phyloP scores from a whole-genome alignment of 2,113 vertebrate genomes.

The Lamprotornis superbus region DNA sequence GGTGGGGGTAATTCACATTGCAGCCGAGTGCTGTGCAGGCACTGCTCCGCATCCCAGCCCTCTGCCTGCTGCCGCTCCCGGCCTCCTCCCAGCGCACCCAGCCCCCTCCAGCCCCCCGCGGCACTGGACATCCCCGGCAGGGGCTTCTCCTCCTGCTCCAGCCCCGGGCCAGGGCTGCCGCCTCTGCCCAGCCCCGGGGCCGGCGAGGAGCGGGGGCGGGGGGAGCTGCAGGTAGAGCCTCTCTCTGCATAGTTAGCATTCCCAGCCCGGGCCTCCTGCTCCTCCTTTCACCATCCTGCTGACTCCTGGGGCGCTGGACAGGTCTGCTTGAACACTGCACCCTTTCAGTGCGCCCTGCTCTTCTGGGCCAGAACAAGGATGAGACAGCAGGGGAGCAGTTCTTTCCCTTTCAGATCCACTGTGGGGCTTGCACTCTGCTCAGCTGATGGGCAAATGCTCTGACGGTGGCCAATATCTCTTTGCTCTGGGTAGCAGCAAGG shows the following conservation, averaged over 20 bases:
- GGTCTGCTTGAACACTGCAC: fast-evolving
- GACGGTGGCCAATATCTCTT: fast-evolving
- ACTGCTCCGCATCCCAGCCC: not conserved
- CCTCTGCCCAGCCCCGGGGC: not conserved
- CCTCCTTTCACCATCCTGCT: not conserved
- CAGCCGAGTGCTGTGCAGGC: not conserved
- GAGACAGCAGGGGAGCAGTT: not conserved
- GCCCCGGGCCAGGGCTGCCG: not conserved
- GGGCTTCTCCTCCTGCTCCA: not conserved
- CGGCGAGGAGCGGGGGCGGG: not conserved
- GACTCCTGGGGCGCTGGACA: fast-evolving
- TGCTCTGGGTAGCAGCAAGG: not conserved
- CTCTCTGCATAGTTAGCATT: slow-evolving; percentile 45
- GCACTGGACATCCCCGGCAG: not conserved
- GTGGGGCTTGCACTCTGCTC: not conserved
- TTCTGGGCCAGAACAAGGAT: not conserved
- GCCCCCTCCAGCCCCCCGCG: not conserved
- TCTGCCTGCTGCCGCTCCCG: not conserved
- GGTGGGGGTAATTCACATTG: not conserved
- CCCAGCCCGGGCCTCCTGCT: not conserved
- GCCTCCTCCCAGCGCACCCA: not conserved
- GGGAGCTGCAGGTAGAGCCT: slow-evolving; percentile 28
- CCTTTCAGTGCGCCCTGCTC: not conserved
- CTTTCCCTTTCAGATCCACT: not conserved
- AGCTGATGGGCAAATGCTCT: not conserved